A percentile compares a stretch with the other conserved stretches of the same genome.
These are phyloP conservation scores for Elaphurus davidianus DNA, from an alignment of 2,113 vertebrate species.

Conservation along the genomic window DNA sequence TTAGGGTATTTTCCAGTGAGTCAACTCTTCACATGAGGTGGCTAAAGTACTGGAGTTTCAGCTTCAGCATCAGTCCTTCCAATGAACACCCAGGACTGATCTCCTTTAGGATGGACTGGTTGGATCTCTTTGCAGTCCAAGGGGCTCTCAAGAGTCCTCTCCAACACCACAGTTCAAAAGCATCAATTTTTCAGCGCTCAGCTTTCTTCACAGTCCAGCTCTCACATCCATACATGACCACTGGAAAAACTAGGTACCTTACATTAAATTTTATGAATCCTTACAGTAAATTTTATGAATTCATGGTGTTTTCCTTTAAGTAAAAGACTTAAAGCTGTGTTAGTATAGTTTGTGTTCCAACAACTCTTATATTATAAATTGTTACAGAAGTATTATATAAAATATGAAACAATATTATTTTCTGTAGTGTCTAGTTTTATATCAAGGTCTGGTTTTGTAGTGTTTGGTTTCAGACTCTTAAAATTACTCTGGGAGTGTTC, in stretches of 20 bases:
- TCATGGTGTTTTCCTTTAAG: not conserved
- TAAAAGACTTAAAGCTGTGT: not conserved
- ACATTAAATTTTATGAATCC: not conserved
- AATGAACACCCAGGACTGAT: not conserved
- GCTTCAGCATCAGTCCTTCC: not conserved
- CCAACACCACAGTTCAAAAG: not conserved
- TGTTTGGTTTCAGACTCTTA: not conserved
- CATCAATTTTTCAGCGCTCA: fast-evolving
- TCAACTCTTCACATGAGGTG: fast-evolving
- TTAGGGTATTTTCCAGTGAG: not conserved
- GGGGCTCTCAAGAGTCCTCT: not conserved
- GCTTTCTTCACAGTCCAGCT: not conserved
- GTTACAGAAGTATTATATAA: not conserved
- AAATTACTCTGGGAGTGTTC: not conserved
- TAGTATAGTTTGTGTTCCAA: not conserved
- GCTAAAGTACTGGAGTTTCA: not conserved
- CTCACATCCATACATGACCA: not conserved
- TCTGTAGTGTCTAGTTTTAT: not conserved
- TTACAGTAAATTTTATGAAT: not conserved
- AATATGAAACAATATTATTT: not conserved
- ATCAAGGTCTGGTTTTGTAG: not conserved
- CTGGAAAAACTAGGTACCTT: not conserved
- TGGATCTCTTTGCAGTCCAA: not conserved
- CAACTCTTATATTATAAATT: not conserved
- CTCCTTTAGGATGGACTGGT: not conserved